These are phyloP conservation scores for Lithophane leautieri DNA, from an alignment of 2,888 invertebrate genomes.

Conservation along the genomic window DNA sequence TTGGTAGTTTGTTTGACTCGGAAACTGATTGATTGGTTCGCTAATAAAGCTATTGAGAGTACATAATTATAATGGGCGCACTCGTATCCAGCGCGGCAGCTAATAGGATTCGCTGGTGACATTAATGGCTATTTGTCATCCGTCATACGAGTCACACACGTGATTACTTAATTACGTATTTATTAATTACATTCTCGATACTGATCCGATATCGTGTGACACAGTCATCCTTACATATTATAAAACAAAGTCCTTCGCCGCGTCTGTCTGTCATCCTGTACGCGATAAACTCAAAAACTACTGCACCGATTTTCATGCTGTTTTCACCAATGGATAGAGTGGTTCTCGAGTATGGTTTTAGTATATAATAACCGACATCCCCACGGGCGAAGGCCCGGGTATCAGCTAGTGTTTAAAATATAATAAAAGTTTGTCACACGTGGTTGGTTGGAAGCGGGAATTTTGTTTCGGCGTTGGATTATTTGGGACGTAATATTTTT, in stretches of 20 bases:
- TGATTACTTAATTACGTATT: slow-evolving; percentile 83
- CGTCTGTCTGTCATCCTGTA: no score
- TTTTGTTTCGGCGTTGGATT: slow-evolving; percentile 26
- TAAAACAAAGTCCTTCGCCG: no score
- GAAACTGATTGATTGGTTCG: slow-evolving; percentile 79
- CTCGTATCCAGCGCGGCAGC: slow-evolving; percentile 71
- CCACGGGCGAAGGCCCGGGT: no score
- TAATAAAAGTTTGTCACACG: slow-evolving; percentile 33
- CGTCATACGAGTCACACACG: slow-evolving; percentile 80
- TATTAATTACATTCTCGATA: slow-evolving; percentile 67
- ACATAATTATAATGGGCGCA: slow-evolving; percentile 70
- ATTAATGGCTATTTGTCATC: slow-evolving; percentile 87
- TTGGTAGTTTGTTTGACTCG: slow-evolving; percentile 81
- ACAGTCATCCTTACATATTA: no score
- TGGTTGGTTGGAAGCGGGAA: not conserved
- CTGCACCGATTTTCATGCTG: no score
- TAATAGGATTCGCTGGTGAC: slow-evolving; percentile 80
- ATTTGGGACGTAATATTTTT: slow-evolving; percentile 26
- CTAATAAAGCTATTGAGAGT: slow-evolving; percentile 81
- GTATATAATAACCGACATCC: no score
- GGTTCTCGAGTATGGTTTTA: no score
- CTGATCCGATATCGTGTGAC: slow-evolving; percentile 49
- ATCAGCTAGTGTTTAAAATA: slow-evolving; percentile 54
- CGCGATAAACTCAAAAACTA: no score
- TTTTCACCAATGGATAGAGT: no score